Conservation (phyloP, 2,797 vertebrate species). For the Acrossocheilus fasciatus region DNA sequence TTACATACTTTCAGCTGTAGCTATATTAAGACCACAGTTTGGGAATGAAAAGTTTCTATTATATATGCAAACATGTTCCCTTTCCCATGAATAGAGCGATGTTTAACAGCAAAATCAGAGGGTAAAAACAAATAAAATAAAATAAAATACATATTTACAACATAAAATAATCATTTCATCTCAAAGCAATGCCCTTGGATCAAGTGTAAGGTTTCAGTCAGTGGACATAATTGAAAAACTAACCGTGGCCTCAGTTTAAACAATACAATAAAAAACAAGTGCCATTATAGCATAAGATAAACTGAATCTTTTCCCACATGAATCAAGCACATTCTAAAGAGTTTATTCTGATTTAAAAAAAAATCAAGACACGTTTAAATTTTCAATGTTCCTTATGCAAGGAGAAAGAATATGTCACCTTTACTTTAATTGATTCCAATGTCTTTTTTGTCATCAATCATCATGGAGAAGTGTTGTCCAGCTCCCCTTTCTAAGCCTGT, state of each 20-base stretch:
- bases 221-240: slow-evolving; percentile 44
- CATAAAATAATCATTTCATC: slow-evolving; percentile 35
- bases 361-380: slow-evolving; percentile 31
- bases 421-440: slow-evolving; percentile 92
- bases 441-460: slow-evolving; percentile 97
- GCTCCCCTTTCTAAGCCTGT: slow-evolving; percentile 83
- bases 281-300: slow-evolving; percentile 32
- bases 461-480: slow-evolving; percentile 91
- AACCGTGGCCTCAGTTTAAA: slow-evolving; percentile 26
- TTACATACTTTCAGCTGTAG: slow-evolving; percentile 46
- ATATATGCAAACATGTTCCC: slow-evolving; percentile 44
- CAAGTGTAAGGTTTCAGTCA: slow-evolving; percentile 55
- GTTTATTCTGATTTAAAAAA: slow-evolving; percentile 67
- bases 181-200: slow-evolving; percentile 50
- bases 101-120: slow-evolving; percentile 30
- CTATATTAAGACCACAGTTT: slow-evolving; percentile 45
- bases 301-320: slow-evolving; percentile 57
- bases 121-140: slow-evolving; percentile 12
- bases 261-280: slow-evolving; percentile 38
- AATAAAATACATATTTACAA: slow-evolving; percentile 50
- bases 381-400: slow-evolving; percentile 71
- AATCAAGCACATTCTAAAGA: slow-evolving; percentile 72
- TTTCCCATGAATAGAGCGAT: slow-evolving; percentile 35
- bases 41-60: slow-evolving; percentile 45
- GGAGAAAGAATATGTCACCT: slow-evolving; percentile 61